Base-by-base conservation (phyloP, 2,113 vertebrate species). In the Semicossyphus pulcher region DNA sequence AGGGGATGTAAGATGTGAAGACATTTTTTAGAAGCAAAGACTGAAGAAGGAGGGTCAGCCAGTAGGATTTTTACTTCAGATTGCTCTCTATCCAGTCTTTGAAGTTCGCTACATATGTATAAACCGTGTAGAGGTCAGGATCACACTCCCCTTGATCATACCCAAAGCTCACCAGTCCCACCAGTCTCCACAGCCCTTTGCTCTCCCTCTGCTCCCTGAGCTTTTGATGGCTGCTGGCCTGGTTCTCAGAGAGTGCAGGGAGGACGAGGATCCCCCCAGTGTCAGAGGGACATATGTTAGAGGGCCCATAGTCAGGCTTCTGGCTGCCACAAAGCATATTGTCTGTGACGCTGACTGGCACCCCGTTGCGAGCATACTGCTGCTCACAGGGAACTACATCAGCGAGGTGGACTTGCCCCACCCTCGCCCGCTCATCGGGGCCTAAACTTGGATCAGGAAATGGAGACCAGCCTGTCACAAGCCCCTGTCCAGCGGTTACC, bases 101-200 rank as follows among this genome's bases (percentile, higher is more conserved):
- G 83, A 99, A 99, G 57, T 94, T 95, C 74, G 95, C 84, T 32
- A 95, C 93, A 74, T 93, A 95, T 29, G 96, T 98, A 84, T 97
- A 99, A 47, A 96, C 98, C 0, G 95, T 98, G 86, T 94, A 96
- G 49, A 99, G 97, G 70, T 95, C 91, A 18, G 95, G 94, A 65
- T 94, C 92, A 76, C 98, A 99, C 16, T 93, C 93, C 67, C 94
- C 96, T 65, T 97, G 96, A 65, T 98, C 96, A 14, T 98, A 97
- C 65, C 97, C 97, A 90, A 98, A 99, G 92, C 97, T 99, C 71
- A 99, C 98, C 85, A 99, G 91, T 52, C 97, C 98, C 83, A 97
- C 85, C 49, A 99, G 94, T 65, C 94, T 95, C 98, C 98, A 99
- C 49, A 91, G 14, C 2, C 88, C 86, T 56, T 53, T 81, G 80